Percentiles rank a stretch among this genome's conserved stretches.
Evolutionary conservation across 2,113 vertebrate species (phyloP).

Genomic region (Leucopsar rothschildi): DNA sequence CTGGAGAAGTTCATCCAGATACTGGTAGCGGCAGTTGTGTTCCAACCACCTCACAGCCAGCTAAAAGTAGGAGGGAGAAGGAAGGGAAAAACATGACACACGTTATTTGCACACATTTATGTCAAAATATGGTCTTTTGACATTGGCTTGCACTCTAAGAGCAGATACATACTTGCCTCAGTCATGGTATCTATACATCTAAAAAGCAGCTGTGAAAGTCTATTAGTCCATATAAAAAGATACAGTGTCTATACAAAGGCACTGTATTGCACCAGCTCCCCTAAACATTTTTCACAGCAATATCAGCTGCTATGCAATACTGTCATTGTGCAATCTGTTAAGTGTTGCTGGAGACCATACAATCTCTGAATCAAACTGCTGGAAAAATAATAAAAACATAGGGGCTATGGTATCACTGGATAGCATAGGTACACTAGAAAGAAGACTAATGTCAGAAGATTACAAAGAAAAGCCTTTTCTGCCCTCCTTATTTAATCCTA

Average conservation of each 20-base stretch:
- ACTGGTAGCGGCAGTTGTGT: constrained; percentile 88
- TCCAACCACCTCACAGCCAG: constrained; percentile 92
- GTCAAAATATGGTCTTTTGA: not conserved
- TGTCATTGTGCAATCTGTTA: not conserved
- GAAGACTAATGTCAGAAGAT: not conserved
- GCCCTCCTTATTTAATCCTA: not conserved
- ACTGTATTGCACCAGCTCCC: not conserved
- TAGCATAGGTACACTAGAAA: not conserved
- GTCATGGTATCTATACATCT: not conserved
- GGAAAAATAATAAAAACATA: not conserved
- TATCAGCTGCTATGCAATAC: not conserved
- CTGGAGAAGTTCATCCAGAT: constrained; percentile 91
- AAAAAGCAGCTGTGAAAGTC: not conserved
- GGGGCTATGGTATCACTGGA: not conserved
- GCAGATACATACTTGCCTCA: not conserved
- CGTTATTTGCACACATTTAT: not conserved
- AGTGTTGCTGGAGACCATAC: not conserved
- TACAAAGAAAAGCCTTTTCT: not conserved
- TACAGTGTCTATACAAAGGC: not conserved
- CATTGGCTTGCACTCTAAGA: not conserved
- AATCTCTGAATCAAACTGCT: not conserved
- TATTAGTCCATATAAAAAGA: not conserved
- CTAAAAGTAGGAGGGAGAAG: constrained; percentile 66
- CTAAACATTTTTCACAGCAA: not conserved
- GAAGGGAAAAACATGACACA: not conserved